These are phyloP conservation scores for Cheilosia urbana DNA, from an alignment of 2,888 invertebrate species.

Conservation along the genomic window DNA sequence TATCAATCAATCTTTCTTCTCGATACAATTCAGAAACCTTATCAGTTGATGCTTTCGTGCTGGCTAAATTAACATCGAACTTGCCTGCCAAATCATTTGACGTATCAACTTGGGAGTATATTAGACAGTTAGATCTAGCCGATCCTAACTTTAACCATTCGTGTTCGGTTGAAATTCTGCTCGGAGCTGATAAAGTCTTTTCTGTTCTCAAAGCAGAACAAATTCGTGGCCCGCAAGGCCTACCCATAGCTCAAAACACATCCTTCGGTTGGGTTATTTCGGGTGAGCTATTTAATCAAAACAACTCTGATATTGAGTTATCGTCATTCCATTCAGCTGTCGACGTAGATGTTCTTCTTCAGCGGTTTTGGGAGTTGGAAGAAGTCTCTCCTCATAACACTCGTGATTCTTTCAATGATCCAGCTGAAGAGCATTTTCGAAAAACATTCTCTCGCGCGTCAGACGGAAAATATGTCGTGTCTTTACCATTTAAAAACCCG, in stretches of 20 bases:
- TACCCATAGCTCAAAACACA: conserved; percentile 53
- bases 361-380: conserved; percentile 55
- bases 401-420: conserved; percentile 39
- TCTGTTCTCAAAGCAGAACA: conserved; percentile 51
- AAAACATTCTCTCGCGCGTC: conserved; percentile 21
- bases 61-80: no score
- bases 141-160: conserved; percentile 56
- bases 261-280: conserved; percentile 65
- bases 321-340: conserved; percentile 16
- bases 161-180: conserved; percentile 54
- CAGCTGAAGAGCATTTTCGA: conserved; percentile 38
- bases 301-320: not conserved
- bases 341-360: conserved; percentile 46
- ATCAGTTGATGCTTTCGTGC: no score
- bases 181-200: conserved; percentile 60
- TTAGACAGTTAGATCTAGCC: conserved; percentile 44
- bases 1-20: not conserved
- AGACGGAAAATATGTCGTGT: conserved; percentile 47
- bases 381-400: conserved; percentile 48
- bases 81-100: not conserved
- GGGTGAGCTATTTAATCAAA: conserved; percentile 28
- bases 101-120: conserved; percentile 24
- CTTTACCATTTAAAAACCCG: no score
- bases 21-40: not conserved
- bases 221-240: conserved; percentile 4